Evolutionary conservation across 2,888 invertebrate species (phyloP), one percentile per base, ranked within the genome.

Genomic region (Serrognathus titanus): DNA sequence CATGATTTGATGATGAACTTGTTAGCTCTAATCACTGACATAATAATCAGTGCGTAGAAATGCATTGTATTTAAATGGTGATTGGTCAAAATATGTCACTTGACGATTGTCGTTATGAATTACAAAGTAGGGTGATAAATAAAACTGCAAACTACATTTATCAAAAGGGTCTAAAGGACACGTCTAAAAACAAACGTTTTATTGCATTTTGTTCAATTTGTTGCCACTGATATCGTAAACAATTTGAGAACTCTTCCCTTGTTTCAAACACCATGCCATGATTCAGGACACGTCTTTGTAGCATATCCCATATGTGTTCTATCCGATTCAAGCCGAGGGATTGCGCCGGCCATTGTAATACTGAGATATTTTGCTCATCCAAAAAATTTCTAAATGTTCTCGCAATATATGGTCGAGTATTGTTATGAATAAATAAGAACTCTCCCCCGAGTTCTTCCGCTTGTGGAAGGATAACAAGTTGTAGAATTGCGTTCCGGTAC

Each of bases 311-410:
- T 38, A 61, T 46, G 56, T 62, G 62, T 49, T 56, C 62, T 36
- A 62, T 59, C 4, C 56, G 55, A 53, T 62, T 62, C 10, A 58
- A 45, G 45, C 62, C 62, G 35, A 55, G 61, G n/a, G 55, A 52
- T 47, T 56, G 56, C 11, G 56, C 45, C 36, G 62, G 61, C 55
- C 58, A 52, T 7, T 31, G 48, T 13, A 62, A 50, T 46, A 51
- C 45, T n/a, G 13, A 36, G 9, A 62, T 43, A 43, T 12, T 43
- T 3, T 43, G 43, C 16, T 20, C 20, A 20, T 20, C 20, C 20
- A 20, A 20, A 20, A 20, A 20, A 3, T 3, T 20, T 13, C 11
- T 24, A 37, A 53, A 37, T 24, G 13, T 13, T 11, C 40, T 20
- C 13, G 54, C 49, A 38, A 13, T 47, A 37, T 62, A 53, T 46